Percentiles rank a stretch among this genome's conserved stretches.
Evolutionary conservation across 2,113 vertebrate genomes (phyloP).

Genomic region (Cryptoleucopteryx plumbea): DNA sequence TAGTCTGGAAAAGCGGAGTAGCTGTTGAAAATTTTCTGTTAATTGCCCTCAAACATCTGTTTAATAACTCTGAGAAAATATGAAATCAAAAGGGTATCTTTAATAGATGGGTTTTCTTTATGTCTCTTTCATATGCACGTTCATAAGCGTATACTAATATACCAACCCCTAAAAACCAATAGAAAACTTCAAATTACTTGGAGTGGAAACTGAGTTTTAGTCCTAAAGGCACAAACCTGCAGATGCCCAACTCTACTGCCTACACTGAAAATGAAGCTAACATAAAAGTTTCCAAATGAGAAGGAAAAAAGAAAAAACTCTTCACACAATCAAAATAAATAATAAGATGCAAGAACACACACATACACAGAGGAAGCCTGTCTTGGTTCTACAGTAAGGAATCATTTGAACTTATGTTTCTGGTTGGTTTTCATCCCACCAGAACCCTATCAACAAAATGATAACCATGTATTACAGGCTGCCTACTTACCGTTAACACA

Average conservation of each 20-base stretch:
- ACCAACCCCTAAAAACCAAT: background rate
- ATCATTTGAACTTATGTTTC: background rate
- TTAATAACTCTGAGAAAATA: background rate
- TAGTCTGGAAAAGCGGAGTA: background rate
- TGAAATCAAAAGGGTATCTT: background rate
- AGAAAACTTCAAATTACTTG: background rate
- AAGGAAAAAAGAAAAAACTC: background rate
- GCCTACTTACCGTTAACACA: conserved; percentile 38
- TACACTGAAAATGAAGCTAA: background rate
- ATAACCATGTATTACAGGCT: conserved; percentile 33
- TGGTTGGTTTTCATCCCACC: conserved; percentile 4
- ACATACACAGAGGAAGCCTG: background rate
- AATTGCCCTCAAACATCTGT: background rate
- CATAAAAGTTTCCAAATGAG: background rate
- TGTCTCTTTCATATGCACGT: background rate
- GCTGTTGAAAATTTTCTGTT: background rate
- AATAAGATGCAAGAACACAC: background rate
- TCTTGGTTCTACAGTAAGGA: background rate
- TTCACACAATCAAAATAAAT: background rate
- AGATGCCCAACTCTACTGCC: background rate
- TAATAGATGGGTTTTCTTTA: background rate
- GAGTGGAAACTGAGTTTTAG: background rate
- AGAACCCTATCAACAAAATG: conserved; percentile 2
- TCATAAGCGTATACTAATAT: background rate
- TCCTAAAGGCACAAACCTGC: background rate